Conservation (phyloP, 1,140 invertebrate genomes). For the Drosophila ambigua region DNA sequence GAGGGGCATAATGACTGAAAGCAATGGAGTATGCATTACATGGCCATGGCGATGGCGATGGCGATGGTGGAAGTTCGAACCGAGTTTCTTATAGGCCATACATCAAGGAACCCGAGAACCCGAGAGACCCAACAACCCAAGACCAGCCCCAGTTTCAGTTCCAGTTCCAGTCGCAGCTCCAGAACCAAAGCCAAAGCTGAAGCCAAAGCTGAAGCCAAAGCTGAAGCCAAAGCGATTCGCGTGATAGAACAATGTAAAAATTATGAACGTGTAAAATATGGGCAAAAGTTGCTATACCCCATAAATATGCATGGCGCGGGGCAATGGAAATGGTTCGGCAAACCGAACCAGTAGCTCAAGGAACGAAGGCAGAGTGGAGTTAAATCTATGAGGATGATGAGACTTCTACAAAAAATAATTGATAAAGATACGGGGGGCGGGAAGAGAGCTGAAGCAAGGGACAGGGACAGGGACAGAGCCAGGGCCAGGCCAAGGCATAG, state of each 20-base stretch:
- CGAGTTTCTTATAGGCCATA: constrained; percentile 52
- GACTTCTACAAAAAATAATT: constrained; percentile 63
- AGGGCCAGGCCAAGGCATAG: too few species aligned
- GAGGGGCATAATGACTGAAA: constrained; percentile 68
- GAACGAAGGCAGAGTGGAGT: constrained; percentile 7
- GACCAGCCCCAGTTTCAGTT: too few species aligned
- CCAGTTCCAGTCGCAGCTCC: too few species aligned
- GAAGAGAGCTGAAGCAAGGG: background rate
- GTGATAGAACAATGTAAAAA: constrained; percentile 81
- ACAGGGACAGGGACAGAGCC: too few species aligned
- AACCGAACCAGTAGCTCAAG: constrained; percentile 7
- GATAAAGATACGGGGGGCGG: constrained; percentile 47
- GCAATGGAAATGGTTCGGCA: background rate
- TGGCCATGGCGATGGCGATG: constrained; percentile 25
- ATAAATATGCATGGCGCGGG: constrained; percentile 65
- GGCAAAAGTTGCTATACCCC: constrained; percentile 48
- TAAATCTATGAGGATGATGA: constrained; percentile 53
- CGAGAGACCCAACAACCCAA: too few species aligned
- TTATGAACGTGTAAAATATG: constrained; percentile 76
- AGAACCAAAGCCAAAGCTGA: constrained; percentile 23
- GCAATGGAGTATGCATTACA: constrained; percentile 78
- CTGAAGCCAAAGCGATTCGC: constrained; percentile 58
- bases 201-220: constrained; percentile 33
- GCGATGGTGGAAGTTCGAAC: constrained; percentile 37
- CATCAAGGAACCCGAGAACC: constrained; percentile 41